Conservation (phyloP, 2,797 vertebrate species). For the Phrynocephalus forsythii region DNA sequence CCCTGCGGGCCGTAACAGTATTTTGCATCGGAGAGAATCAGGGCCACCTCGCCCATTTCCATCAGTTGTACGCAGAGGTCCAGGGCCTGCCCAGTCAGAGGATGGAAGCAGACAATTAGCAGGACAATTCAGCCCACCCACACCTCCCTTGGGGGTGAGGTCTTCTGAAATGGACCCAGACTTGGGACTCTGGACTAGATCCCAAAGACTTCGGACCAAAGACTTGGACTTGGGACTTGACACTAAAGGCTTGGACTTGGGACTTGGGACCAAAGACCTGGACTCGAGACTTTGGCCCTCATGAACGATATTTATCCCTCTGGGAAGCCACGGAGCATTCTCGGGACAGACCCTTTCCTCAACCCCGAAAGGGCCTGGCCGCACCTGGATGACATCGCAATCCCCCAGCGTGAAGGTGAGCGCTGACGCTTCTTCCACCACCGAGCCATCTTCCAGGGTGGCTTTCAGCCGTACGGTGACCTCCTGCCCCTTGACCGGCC, state of each 20-base stretch:
- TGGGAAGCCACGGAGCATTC: no score
- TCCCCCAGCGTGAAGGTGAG: constrained; percentile 91
- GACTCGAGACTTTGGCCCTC: no score
- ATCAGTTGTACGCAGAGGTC: constrained; percentile 92
- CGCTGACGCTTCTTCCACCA: constrained; percentile 81
- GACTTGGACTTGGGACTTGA: no score
- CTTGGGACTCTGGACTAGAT: no score
- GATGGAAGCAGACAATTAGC: not conserved
- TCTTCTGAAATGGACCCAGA: no score
- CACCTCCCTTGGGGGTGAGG: no score
- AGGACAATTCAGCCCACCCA: no score
- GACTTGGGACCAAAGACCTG: no score
- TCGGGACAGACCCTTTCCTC: not conserved
- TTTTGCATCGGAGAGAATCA: constrained; percentile 87
- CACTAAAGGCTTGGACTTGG: no score
- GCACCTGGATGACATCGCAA: constrained; percentile 93
- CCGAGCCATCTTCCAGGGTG: constrained; percentile 78
- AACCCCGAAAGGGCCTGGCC: fast-evolving
- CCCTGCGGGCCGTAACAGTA: constrained; percentile 90
- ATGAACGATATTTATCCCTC: no score
- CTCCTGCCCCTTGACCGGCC: constrained; percentile 89
- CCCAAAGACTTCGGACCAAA: no score
- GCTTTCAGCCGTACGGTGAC: constrained; percentile 87
- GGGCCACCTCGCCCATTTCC: constrained; percentile 88
- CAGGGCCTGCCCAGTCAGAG: constrained; percentile 81